A percentile compares a stretch with the other conserved stretches of the same genome.
These are phyloP conservation scores for human (Homo sapiens) DNA, from an alignment of 2,113 vertebrate species.

Conservation along the genomic window GRCh38 chr20:48626501-48627000, in stretches of 20 bases:
- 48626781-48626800: not conserved
- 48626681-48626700: too few species aligned
- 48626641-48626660: accelerated
- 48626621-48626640: accelerated
- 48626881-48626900: not conserved
- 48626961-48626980: accelerated
- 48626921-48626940: accelerated
- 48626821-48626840: not conserved
- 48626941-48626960: accelerated
- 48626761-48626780: accelerated
- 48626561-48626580: accelerated
- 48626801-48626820: not conserved
- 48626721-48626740: accelerated
- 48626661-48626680: too few species aligned
- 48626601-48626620: accelerated
- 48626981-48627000: not conserved
- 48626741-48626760: too few species aligned
- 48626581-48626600: not conserved
- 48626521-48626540: not conserved
- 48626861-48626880: not conserved
- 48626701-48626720: not conserved
- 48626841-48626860: not conserved
- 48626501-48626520: not conserved
- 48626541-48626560: not conserved
- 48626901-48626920: accelerated